These are phyloP conservation scores for Pteromalus puparum DNA, from an alignment of 1,140 invertebrate genomes.

Conservation along the genomic window DNA sequence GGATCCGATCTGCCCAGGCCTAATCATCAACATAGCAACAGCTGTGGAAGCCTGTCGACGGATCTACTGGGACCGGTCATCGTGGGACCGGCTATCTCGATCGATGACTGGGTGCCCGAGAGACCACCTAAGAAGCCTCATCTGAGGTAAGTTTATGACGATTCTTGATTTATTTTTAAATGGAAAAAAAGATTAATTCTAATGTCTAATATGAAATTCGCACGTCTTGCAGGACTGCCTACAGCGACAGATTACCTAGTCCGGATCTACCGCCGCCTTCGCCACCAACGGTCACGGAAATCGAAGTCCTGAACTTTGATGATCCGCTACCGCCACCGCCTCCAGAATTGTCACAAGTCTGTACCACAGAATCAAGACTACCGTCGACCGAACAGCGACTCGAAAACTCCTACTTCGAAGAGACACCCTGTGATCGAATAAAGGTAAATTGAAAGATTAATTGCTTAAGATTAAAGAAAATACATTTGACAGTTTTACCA, in stretches of 20 bases:
- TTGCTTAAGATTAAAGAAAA: neutral
- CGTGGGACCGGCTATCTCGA: slow-evolving; percentile 79
- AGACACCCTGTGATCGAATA: slow-evolving; percentile 5
- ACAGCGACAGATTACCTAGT: slow-evolving; percentile 78
- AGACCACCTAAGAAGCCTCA: slow-evolving; percentile 85
- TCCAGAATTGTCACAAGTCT: slow-evolving; percentile 70
- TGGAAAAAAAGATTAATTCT: neutral
- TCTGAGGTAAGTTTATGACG: slow-evolving; percentile 73
- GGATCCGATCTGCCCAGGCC: slow-evolving; percentile 62
- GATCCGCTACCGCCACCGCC: slow-evolving; percentile 86
- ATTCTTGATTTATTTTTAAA: slow-evolving; percentile 11
- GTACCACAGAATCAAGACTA: slow-evolving; percentile 51
- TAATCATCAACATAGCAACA: slow-evolving; percentile 78
- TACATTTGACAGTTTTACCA: neutral
- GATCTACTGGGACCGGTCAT: slow-evolving; percentile 80
- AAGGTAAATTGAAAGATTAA: slow-evolving; percentile 9
- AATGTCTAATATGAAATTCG: neutral
- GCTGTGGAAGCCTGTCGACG: slow-evolving; percentile 79
- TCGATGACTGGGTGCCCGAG: slow-evolving; percentile 85
- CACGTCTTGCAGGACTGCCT: slow-evolving; percentile 54
- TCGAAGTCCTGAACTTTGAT: slow-evolving; percentile 80
- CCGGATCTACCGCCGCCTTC: slow-evolving; percentile 85
- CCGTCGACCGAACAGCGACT: slow-evolving; percentile 1
- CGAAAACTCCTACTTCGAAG: slow-evolving; percentile 23
- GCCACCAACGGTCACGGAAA: slow-evolving; percentile 78